Percentiles rank a stretch among this genome's conserved stretches.
Conservation (phyloP, 2,888 invertebrate genomes). For the Rhagophthalmus giganteus region DNA sequence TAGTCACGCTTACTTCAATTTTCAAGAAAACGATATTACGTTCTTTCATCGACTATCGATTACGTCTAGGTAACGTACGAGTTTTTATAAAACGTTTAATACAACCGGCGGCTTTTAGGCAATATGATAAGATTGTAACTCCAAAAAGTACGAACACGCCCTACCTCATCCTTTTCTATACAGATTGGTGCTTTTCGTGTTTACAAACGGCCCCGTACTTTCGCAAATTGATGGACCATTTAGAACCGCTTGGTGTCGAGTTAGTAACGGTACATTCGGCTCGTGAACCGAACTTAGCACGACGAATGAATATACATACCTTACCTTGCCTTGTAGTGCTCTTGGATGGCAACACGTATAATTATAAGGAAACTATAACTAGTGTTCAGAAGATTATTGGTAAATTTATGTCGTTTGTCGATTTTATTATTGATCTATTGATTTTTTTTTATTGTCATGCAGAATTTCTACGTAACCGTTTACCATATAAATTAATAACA, state of each 20-base stretch:
- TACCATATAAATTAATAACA: conserved; percentile 80
- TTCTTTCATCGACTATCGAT: conserved; percentile 85
- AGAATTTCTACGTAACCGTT: conserved; percentile 86
- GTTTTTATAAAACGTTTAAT: background rate
- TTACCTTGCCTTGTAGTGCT: conserved; percentile 82
- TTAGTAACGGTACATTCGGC: conserved; percentile 85
- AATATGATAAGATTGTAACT: conserved; percentile 83
- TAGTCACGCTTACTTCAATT: conserved; percentile 73
- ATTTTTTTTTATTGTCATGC: conserved; percentile 41
- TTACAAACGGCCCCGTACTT: conserved; percentile 85
- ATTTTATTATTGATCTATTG: background rate
- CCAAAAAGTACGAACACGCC: conserved; percentile 84
- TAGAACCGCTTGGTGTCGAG: conserved; percentile 82
- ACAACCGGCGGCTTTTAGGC: no score
- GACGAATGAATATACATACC: conserved; percentile 77
- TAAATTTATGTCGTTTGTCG: conserved; percentile 44
- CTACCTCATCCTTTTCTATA: conserved; percentile 86
- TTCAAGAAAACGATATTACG: conserved; percentile 83
- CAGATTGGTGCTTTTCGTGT: conserved; percentile 94
- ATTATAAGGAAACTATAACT: conserved; percentile 80
- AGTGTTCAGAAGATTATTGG: conserved; percentile 81
- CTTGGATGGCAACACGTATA: conserved; percentile 80
- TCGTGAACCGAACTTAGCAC: conserved; percentile 75
- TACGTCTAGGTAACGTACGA: conserved; percentile 69
- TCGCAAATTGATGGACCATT: conserved; percentile 80